Base-by-base conservation (phyloP, 2,888 invertebrate species). In the Harpalus rufipes region DNA sequence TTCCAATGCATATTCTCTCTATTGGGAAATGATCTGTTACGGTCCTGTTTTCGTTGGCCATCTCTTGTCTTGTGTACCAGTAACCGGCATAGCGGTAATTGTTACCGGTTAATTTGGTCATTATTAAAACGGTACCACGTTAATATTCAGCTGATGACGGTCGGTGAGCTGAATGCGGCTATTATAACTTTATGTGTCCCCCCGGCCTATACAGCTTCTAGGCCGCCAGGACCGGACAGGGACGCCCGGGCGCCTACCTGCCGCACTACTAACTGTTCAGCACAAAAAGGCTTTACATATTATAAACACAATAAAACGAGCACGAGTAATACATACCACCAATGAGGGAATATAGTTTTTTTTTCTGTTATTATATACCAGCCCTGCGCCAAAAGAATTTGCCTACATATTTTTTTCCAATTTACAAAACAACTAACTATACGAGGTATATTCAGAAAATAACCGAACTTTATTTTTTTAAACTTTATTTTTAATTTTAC, bases 121-220 rank as follows among this genome's bases (percentile, higher is more conserved):
- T 76, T 83, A 83, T 76, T 83, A 83, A 83, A 83, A 83, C 83
- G 74, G 83, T 59, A 74, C 39, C 72, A 61, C 83, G 83, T 83
- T 83, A 83, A 83, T 83, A 83, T 83, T 76, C 41, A 76, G 41
- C 56, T 83, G 83, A 74, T 76, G 74, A 83, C 83, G 76, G 76
- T 82, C 59, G 58, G 58, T 44, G 41, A 44, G 41, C 59, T 63
- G 72, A 74, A 74, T 44, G 18, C 41, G 16, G 61, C 80, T 61
- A 80, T 80, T 80, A 80, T 80, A 78, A 78, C 58, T 78, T 78
- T 78, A 78, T 78, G 58, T 21, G 68, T 68, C 68, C 68, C 32
- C 39, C 41, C 2, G 68, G 68, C 12, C 10, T 5, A n/a, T n/a
- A 10, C 68, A 14, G 68, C 21, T 21, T 18, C 63, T 59, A n/a